Conservation (phyloP, 2,888 invertebrate species). For the Stratiomys singularior region DNA sequence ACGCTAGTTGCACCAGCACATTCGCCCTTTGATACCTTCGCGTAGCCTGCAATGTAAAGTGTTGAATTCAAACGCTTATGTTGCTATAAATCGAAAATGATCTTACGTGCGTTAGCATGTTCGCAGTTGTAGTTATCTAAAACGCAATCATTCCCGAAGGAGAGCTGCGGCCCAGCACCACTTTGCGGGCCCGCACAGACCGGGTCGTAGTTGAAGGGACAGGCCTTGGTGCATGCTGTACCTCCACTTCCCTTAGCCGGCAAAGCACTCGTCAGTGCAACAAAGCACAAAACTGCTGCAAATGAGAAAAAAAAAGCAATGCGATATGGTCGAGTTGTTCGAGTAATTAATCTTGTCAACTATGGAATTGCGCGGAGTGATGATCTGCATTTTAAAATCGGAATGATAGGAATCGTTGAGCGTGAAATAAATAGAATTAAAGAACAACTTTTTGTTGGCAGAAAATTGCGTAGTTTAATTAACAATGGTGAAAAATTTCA, state of each 20-base stretch:
- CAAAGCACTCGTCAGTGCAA: not conserved
- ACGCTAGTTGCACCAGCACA: conserved; percentile 63
- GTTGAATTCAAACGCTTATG: not conserved
- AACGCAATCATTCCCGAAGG: conserved; percentile 62
- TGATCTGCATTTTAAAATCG: not conserved
- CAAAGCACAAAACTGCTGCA: conserved; percentile 3
- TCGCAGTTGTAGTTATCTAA: conserved; percentile 63
- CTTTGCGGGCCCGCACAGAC: conserved; percentile 56
- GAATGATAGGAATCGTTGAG: not conserved
- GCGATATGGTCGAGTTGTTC: not conserved
- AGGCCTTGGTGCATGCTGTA: conserved; percentile 48
- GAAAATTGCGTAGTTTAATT: no score
- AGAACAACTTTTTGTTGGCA: no score
- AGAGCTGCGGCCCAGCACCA: conserved; percentile 53
- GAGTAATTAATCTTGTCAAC: not conserved
- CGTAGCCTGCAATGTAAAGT: conserved; percentile 55
- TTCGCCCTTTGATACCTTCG: conserved; percentile 60
- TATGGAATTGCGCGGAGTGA: not conserved
- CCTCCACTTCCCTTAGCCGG: not conserved
- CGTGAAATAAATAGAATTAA: not conserved
- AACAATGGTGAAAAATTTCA: no score
- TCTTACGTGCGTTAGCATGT: conserved; percentile 61
- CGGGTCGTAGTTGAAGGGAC: conserved; percentile 59
- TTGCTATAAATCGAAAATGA: no score
- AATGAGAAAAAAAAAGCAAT: conserved; percentile 1